These are phyloP conservation scores for Pitangus sulphuratus DNA, from an alignment of 2,797 vertebrate species.

Conservation along the genomic window DNA sequence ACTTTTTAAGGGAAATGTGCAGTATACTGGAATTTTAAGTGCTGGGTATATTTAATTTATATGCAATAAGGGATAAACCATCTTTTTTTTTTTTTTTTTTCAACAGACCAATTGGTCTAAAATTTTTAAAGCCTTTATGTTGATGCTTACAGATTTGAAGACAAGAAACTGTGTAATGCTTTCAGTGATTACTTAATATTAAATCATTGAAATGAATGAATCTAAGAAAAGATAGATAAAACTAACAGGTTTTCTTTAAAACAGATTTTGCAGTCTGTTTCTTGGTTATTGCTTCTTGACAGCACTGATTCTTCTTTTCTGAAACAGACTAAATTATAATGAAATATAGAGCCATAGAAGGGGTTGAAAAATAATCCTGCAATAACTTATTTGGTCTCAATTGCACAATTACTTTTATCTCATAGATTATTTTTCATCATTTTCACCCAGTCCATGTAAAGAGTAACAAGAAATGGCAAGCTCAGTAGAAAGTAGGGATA, in stretches of 20 bases:
- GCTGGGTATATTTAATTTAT: neutral
- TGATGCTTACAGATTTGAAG: neutral
- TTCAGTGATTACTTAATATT: neutral
- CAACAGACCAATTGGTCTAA: neutral
- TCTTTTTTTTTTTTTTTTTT: neutral
- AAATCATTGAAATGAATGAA: neutral
- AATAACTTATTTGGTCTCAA: neutral
- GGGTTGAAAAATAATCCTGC: neutral
- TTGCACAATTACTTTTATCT: neutral
- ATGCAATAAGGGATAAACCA: neutral
- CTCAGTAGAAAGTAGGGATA: neutral
- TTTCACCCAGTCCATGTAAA: neutral
- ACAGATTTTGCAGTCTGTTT: neutral
- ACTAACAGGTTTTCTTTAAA: neutral
- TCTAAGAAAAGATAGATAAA: neutral
- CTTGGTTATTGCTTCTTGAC: neutral
- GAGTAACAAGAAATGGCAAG: neutral
- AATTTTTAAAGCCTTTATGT: neutral
- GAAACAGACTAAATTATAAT: neutral
- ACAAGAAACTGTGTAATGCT: neutral
- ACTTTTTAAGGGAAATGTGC: neutral
- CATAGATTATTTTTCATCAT: neutral
- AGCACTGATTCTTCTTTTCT: neutral
- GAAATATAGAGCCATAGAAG: neutral
- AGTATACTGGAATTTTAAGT: neutral